Evolutionary conservation across 2,888 invertebrate genomes (phyloP), one percentile per base, ranked within the genome.

Genomic region (Azorinus chamasolen): DNA sequence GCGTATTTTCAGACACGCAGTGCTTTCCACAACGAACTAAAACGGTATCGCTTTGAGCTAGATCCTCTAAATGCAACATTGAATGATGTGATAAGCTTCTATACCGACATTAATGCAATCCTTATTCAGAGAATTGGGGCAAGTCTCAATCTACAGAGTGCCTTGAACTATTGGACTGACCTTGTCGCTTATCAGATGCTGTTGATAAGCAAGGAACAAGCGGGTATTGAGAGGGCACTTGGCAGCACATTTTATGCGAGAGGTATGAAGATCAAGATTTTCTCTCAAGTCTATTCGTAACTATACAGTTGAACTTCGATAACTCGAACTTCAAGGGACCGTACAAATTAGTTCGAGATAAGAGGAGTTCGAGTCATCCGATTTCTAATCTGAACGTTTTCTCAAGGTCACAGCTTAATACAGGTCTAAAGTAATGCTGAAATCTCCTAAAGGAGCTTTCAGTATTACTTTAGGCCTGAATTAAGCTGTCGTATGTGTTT

Each of bases 181-280:
- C 70, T 89, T 16, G 83, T 85, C 1, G 83, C 83, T 6, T 88
- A 87, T 73, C 83, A 89, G 62, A 82, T 88, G 84, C 65, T 89
- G 48, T 69, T 87, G 8, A 27, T 87, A 41, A 84, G 86, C 24
- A 87, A 88, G 53, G 89, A 88, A 58, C 82, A 88, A 54, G 84
- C 87, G 0, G 88, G 88, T 0, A 74, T 87, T 10, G 89, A 89
- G 63, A 55, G 89, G 24, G 88, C 88, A 0, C 69, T 88, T 4
- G 89, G 89, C 0, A 83, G 86, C 32, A 79, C 85, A 0, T 88
- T 79, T 53, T 88, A 71, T 50, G 82, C 86, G 3, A 71, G 83
- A 86, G 89, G 89, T 88, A 73, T 54, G 81, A 55, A 24, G 46
- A n/a, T n/a, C n/a, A n/a, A n/a, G n/a, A n/a, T n/a, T n/a, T n/a